These are phyloP conservation scores for Ceriagrion tenellum DNA, from an alignment of 2,888 invertebrate genomes.

Conservation along the genomic window DNA sequence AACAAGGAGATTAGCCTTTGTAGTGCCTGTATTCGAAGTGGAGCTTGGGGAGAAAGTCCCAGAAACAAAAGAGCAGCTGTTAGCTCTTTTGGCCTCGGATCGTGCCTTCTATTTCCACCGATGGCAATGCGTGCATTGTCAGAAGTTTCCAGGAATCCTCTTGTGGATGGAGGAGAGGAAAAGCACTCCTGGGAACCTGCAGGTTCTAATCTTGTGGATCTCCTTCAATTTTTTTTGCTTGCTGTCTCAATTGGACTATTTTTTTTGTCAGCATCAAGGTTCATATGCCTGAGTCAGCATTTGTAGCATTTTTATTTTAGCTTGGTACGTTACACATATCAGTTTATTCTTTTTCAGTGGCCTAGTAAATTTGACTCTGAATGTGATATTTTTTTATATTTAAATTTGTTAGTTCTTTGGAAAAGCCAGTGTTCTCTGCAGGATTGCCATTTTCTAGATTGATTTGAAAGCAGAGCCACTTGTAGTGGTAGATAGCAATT, in stretches of 20 bases:
- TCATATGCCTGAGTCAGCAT: background rate
- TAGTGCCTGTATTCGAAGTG: slow-evolving; percentile 76
- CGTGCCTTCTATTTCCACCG: slow-evolving; percentile 85
- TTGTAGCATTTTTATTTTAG: background rate
- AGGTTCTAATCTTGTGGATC: slow-evolving; percentile 76
- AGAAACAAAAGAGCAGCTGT: slow-evolving; percentile 81
- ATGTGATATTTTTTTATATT: too few species aligned
- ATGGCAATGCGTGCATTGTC: slow-evolving; percentile 86
- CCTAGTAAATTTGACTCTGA: too few species aligned
- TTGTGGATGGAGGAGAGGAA: slow-evolving; percentile 79
- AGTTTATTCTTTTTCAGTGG: too few species aligned
- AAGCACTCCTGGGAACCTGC: slow-evolving; percentile 76
- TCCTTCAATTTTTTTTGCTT: background rate
- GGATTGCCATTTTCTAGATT: too few species aligned
- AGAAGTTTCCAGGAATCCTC: slow-evolving; percentile 86
- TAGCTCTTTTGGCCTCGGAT: slow-evolving; percentile 79
- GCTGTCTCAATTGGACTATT: background rate
- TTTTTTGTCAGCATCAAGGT: background rate
- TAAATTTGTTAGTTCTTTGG: too few species aligned
- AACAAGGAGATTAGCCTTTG: slow-evolving; percentile 65
- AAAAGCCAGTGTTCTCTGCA: too few species aligned
- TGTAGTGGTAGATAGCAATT: too few species aligned
- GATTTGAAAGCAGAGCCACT: too few species aligned
- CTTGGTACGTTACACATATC: background rate
- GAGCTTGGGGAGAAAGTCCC: slow-evolving; percentile 78